Percentiles rank a stretch among this genome's conserved stretches.
Conservation (phyloP, 35 echinoderm and acorn worm species). For the Stichopus chloronotus region DNA sequence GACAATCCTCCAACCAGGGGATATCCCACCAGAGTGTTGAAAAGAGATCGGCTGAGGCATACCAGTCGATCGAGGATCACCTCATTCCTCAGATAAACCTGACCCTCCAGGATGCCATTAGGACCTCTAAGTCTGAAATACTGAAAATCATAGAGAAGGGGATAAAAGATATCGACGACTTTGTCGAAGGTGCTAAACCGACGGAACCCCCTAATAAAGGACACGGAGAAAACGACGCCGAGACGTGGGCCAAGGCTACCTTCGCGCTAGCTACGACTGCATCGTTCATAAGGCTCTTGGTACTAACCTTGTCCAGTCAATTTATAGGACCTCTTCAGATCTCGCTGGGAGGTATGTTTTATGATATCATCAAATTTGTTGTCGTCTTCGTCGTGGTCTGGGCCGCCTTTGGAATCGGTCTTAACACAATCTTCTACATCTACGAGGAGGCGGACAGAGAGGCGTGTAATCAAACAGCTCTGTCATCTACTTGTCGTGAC, state of each 20-base stretch:
- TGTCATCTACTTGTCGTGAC: slow-evolving; percentile 10
- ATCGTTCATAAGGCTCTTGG: slow-evolving; percentile 80
- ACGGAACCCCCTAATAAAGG: not conserved
- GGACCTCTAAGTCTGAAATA: not conserved
- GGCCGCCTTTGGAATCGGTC: slow-evolving; percentile 87
- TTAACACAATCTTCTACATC: slow-evolving; percentile 85
- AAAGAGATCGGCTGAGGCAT: not conserved
- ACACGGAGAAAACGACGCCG: not conserved
- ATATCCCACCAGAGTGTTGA: not conserved
- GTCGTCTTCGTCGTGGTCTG: slow-evolving; percentile 91
- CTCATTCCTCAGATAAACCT: slow-evolving; percentile 12
- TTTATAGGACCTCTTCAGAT: slow-evolving; percentile 92
- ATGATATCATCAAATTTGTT: slow-evolving; percentile 91
- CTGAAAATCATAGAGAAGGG: not conserved
- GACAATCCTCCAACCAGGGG: too few species aligned
- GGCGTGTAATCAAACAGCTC: slow-evolving; percentile 3
- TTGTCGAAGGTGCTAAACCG: not conserved
- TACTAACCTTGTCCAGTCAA: slow-evolving; percentile 82
- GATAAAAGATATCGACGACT: not conserved
- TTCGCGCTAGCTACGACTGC: slow-evolving; percentile 87
- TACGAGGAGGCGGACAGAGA: slow-evolving; percentile 70
- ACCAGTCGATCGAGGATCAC: slow-evolving; percentile 1
- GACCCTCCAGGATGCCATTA: not conserved
- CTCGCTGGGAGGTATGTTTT: slow-evolving; percentile 87
- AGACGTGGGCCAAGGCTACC: slow-evolving; percentile 70